These are phyloP conservation scores for Lithophane semibrunnea DNA, from an alignment of 2,888 invertebrate species.

Conservation along the genomic window DNA sequence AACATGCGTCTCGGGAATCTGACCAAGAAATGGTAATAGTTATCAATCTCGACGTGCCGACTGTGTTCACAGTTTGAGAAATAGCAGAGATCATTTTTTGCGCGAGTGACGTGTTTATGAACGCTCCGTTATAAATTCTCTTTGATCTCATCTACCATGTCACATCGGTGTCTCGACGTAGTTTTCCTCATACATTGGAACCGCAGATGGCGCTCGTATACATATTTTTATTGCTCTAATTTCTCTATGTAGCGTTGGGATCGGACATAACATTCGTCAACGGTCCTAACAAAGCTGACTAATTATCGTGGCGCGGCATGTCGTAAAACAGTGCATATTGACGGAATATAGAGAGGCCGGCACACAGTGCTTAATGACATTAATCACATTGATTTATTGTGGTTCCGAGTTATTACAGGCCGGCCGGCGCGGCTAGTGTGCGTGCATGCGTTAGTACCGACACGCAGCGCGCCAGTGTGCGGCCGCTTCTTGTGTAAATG, in stretches of 20 bases:
- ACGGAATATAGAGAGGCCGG: conserved; percentile 91
- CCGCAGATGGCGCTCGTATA: conserved; percentile 72
- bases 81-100: conserved; percentile 88
- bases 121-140: conserved; percentile 82
- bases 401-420: conserved; percentile 91
- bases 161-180: conserved; percentile 73
- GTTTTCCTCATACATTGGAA: conserved; percentile 70
- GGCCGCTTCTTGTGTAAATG: conserved; percentile 87
- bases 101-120: conserved; percentile 86
- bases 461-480: conserved; percentile 71
- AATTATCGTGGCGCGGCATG: conserved; percentile 89
- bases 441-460: conserved; percentile 75
- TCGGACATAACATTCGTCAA: conserved; percentile 82
- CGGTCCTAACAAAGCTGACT: conserved; percentile 90
- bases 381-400: conserved; percentile 91
- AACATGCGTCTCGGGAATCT: conserved; percentile 79
- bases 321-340: conserved; percentile 91
- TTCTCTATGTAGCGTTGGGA: conserved; percentile 74
- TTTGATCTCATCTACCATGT: conserved; percentile 86
- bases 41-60: conserved; percentile 77
- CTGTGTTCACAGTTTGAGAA: conserved; percentile 81
- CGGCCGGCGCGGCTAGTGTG: conserved; percentile 81
- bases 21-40: conserved; percentile 79
- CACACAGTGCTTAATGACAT: conserved; percentile 91
- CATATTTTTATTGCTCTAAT: conserved; percentile 80